Conservation (phyloP, 53 echinoderm and acorn worm genomes). For the Temnopleurus reevesii region DNA sequence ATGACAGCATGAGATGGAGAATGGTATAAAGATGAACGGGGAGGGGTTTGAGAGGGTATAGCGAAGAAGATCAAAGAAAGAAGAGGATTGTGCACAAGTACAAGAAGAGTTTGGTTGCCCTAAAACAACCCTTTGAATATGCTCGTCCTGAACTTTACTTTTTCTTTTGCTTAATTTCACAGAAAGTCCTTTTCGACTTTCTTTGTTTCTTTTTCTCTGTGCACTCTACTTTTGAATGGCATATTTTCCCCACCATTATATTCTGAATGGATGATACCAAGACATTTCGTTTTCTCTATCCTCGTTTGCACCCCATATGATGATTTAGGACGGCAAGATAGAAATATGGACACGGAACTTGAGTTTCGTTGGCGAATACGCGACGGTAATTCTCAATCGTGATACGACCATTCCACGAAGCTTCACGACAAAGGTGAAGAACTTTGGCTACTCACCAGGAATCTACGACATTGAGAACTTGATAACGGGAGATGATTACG, state of each 20-base stretch:
- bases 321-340: slow-evolving; percentile 1
- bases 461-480: slow-evolving; percentile 67
- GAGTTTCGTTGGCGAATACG: slow-evolving; percentile 28
- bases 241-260: neutral
- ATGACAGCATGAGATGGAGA: too few relatives aligned
- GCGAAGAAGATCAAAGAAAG: too few relatives aligned
- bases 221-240: too few relatives aligned
- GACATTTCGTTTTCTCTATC: neutral
- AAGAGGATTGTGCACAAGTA: too few relatives aligned
- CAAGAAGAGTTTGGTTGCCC: too few relatives aligned
- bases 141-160: too few relatives aligned
- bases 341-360: slow-evolving; percentile 51
- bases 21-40: too few relatives aligned
- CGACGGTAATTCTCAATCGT: slow-evolving; percentile 42
- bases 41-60: too few relatives aligned
- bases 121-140: too few relatives aligned
- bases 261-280: neutral
- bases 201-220: neutral
- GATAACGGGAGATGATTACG: slow-evolving; percentile 58
- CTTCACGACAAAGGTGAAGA: slow-evolving; percentile 31
- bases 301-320: neutral
- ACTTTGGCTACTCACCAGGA: slow-evolving; percentile 54
- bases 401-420: neutral
- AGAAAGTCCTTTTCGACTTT: neutral
- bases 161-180: too few relatives aligned